Evolutionary conservation across 2,888 invertebrate species (phyloP).

Genomic region (Stomorhina lunata): DNA sequence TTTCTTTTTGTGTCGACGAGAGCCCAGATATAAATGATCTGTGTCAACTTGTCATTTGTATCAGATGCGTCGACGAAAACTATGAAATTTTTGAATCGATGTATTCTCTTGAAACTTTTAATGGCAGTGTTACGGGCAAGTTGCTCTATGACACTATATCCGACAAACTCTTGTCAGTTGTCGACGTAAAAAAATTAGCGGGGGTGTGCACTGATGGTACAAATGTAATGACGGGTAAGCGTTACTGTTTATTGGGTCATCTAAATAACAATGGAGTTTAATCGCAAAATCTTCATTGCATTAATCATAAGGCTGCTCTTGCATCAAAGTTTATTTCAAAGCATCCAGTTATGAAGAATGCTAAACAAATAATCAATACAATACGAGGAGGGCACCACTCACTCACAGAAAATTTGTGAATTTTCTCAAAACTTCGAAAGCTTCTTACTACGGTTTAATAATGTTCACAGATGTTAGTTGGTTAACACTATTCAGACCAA

Average conservation of each 20-base stretch:
- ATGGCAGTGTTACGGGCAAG: too few relatives aligned
- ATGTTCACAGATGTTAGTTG: slow-evolving; percentile 15
- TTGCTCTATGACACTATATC: too few relatives aligned
- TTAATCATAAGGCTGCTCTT: background rate
- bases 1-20: background rate
- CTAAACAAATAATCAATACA: slow-evolving; percentile 6
- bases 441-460: background rate
- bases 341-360: background rate
- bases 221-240: too few relatives aligned
- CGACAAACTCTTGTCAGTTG: too few relatives aligned
- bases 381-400: slow-evolving; percentile 22
- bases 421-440: slow-evolving; percentile 6
- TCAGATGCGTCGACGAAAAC: background rate
- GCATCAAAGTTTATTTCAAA: slow-evolving; percentile 1
- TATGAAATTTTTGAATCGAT: background rate
- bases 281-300: background rate
- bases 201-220: too few relatives aligned
- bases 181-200: too few relatives aligned
- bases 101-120: too few relatives aligned
- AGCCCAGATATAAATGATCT: slow-evolving; percentile 2
- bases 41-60: slow-evolving; percentile 5
- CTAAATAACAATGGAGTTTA: too few relatives aligned
- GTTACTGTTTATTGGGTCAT: too few relatives aligned
- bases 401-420: slow-evolving; percentile 3
- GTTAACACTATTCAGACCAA: too few relatives aligned